A percentile compares a stretch with the other conserved stretches of the same genome.
These are phyloP conservation scores for Arizona elegans DNA, from an alignment of 2,113 vertebrate species.

Conservation along the genomic window DNA sequence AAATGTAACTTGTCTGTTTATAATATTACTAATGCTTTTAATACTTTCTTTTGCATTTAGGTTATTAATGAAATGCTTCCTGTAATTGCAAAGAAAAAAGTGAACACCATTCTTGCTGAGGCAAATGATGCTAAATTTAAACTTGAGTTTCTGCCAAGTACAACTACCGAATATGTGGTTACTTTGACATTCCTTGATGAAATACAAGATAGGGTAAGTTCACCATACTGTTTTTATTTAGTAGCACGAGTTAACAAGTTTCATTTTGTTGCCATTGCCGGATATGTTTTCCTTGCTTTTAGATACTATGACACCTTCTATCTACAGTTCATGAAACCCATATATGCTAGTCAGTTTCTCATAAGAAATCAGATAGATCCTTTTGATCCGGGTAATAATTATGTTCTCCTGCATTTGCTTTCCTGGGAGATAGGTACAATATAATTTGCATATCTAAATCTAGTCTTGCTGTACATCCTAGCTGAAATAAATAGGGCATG, in stretches of 20 bases:
- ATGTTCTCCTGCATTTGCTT: not conserved
- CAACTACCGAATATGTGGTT: conserved; percentile 75
- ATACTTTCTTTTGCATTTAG: conserved; percentile 58
- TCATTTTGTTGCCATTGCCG: not conserved
- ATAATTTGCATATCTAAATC: not conserved
- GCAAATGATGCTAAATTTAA: conserved; percentile 77
- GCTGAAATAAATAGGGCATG: not conserved
- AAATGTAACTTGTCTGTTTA: not conserved
- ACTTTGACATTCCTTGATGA: conserved; percentile 80
- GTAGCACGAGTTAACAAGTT: not conserved
- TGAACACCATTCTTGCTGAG: conserved; percentile 75
- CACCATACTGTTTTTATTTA: not conserved
- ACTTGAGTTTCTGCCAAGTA: conserved; percentile 70
- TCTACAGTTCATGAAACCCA: not conserved
- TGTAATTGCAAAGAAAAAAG: conserved; percentile 73
- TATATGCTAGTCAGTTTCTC: not conserved
- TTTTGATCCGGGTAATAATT: not conserved
- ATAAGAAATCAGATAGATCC: not conserved
- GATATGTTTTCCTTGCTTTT: not conserved
- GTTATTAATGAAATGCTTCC: conserved; percentile 76
- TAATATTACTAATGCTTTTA: not conserved
- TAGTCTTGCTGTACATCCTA: not conserved
- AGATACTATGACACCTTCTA: not conserved
- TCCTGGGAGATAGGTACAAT: not conserved
- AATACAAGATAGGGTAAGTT: conserved; percentile 79